Base-by-base conservation (phyloP, 2,888 invertebrate species). In the Philereme vetulata region DNA sequence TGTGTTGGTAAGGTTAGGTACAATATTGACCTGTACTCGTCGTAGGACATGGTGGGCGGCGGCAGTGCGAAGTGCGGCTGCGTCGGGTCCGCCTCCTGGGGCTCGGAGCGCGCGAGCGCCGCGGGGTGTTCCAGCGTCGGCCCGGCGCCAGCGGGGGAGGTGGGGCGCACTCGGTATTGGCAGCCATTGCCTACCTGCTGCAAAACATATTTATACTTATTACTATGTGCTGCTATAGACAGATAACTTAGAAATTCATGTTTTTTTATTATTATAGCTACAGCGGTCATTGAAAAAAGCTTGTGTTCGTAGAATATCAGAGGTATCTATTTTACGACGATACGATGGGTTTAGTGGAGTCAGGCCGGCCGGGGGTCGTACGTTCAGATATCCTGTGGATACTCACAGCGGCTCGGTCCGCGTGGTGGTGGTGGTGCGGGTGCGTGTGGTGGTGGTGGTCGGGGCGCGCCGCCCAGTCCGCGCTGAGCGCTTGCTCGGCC, bases 401-500 rank as follows among this genome's bases (percentile, higher is more conserved):
- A 10, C 52, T 65, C 53, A 82, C 84, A 65, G 79, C 11, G 10
- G 45, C 64, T 11, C 76, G 68, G n/a, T 85, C 84, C 34, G 70
- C 72, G 48, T 78, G 82, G 65, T 78, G 80, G 47, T 75, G 74
- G 47, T 78, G 78, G 43, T 78, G 80, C 54, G 75, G 11, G 10
- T 47, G 45, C 48, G 51, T 9, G 46, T 53, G 53, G 32, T 56
- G 77, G 62, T 75, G 81, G 55, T 76, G 79, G 66, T 84, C 78
- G 55, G 74, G 76, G 50, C 76, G 75, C 66, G 74, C 71, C 68
- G 73, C 81, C 89, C 86, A 90, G 78, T 88, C 90, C 8, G 85
- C 82, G 51, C 81, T 76, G 62, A 90, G 85, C 68, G 86, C 90
- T 71, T 88, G 87, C 78, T 88, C 90, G 53, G 87, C 85, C 63